Base-by-base conservation (phyloP, 92 coral and sea anemone species). In the Siderastrea siderea region DNA sequence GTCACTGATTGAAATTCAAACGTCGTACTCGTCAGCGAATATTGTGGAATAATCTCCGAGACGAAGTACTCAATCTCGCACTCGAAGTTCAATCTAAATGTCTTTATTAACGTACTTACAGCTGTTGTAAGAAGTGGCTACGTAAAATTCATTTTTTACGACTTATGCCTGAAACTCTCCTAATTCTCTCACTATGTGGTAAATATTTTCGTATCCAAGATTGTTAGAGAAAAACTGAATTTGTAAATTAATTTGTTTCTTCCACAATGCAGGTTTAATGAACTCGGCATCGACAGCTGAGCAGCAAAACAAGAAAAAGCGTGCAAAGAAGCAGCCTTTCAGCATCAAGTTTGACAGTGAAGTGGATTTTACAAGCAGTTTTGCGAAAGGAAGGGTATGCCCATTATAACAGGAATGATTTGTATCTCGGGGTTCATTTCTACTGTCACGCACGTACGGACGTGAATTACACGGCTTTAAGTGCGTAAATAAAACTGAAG, bases 331-430 rank as follows among this genome's bases (percentile, higher is more conserved):
- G 74, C 90, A 90, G 57, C 81, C 94, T 6, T 90, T 93, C 49
- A 87, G 89, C 67, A 88, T 96, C 38, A 93, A 93, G 43, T 94
- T 92, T 92, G 92, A 90, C 15, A 82, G 66, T 70, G 94, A 94
- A 66, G 90, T 82, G 61, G 95, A 97, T 53, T 84, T 91, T 81
- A 91, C 74, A 13, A 92, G 81, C 44, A 86, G 85, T 51, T 96
- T 94, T 84, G 84, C 93, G 11, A 89, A 88, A 93, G 94, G 95
- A 81, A 93, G 81, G 91, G 99, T 96, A 58, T 51, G 83, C 38
- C 38, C 0, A 26, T 26, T 26, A 26, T 26, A 26, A 26, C 38
- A 26, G 38, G 38, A 26, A 26, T 26, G 38, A 26, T 26, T 26
- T 80, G 1, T n/a, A 16, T 53, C 16, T 19, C 48, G 12, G 44